Evolutionary conservation across 2,888 invertebrate species (phyloP), one percentile per base, ranked within the genome.

Genomic region (Rotaria sp.): DNA sequence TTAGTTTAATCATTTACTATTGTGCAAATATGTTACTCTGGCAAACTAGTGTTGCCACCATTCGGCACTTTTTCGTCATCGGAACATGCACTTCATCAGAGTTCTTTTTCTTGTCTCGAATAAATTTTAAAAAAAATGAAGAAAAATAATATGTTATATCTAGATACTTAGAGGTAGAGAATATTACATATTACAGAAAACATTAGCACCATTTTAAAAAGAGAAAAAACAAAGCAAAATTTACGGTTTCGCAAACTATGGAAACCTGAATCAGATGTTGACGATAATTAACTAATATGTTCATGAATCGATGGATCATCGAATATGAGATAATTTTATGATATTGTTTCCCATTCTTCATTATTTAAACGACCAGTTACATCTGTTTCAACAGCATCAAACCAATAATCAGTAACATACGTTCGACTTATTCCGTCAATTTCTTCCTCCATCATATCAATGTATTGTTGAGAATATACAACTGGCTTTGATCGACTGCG

Each of bases 301-400:
- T 45, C 80, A n/a, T 45, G 26, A 45, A 41, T 41, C 26, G 26
- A 80, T n/a, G 45, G 80, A 80, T 80, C 80, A 8, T 80, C 80
- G 1, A 45, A 45, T n/a, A 80, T 80, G n/a, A 45, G 4, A 45
- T 80, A 45, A 45, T 80, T 45, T 80, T 80, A 45, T 45, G 45
- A n/a, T 80, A 80, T 38, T 75, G 41, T 80, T 80, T 80, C 45
- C 80, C 80, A 80, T n/a, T 80, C 80, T 15, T 80, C 80, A 26
- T 45, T n/a, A n/a, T 45, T 45, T 26, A 80, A 80, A 24, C 26
- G 24, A 80, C 45, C 75, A 8, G 13, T 26, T 4, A 67, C 30
- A 67, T 67, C 67, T 45, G 24, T 80, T 45, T 80, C 75, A 5
- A 80, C 26, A 45, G 45, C 45, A 80, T 80, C 80, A 41, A 41